Evolutionary conservation across 2,888 invertebrate genomes (phyloP).

Genomic region (Rugalucina vietnamica): DNA sequence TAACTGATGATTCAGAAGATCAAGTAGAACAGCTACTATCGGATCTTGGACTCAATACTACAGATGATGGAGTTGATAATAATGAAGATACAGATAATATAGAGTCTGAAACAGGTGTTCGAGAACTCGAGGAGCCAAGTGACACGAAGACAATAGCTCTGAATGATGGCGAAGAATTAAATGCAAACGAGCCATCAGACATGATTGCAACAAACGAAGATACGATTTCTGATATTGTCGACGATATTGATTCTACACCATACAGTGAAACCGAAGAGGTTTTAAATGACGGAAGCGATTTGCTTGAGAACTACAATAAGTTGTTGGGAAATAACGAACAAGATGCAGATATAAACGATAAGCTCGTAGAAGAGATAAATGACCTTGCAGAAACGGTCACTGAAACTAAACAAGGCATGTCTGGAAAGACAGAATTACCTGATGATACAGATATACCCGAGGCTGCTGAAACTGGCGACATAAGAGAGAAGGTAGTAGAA

Average conservation of each 20-base stretch:
- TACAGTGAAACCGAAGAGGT: not conserved
- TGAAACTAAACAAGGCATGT: no score
- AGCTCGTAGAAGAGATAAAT: not conserved
- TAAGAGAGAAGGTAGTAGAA: no score
- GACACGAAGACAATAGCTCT: no score
- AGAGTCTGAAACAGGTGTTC: not conserved
- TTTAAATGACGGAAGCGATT: not conserved
- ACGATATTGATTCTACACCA: not conserved
- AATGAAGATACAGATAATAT: not conserved
- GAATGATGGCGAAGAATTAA: no score
- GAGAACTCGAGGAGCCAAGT: not conserved
- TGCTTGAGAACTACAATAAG: not conserved
- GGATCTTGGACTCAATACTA: not conserved
- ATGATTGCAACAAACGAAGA: not conserved
- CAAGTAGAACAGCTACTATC: not conserved
- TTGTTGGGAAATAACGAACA: not conserved
- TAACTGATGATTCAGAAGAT: constrained; percentile 2
- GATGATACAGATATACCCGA: not conserved
- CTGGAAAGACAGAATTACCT: not conserved
- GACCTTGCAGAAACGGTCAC: not conserved
- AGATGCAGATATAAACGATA: not conserved
- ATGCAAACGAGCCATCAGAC: no score
- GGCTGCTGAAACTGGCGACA: not conserved
- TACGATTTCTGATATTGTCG: not conserved
- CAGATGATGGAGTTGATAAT: not conserved